These are phyloP conservation scores for Pheosia tremula DNA, from an alignment of 2,888 invertebrate species.

Conservation along the genomic window DNA sequence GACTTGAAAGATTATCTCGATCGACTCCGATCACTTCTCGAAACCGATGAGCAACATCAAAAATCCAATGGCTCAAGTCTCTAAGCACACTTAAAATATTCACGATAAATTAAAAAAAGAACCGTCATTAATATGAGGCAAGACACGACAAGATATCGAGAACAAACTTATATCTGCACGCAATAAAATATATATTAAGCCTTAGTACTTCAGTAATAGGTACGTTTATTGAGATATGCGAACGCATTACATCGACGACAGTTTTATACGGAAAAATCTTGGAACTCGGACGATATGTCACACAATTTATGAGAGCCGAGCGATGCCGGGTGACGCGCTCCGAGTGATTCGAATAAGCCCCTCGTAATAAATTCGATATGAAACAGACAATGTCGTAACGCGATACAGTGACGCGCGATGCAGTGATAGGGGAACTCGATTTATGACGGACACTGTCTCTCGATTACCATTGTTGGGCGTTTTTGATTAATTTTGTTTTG, in stretches of 20 bases:
- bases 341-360: conserved; percentile 69
- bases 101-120: conserved; percentile 71
- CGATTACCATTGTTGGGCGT: conserved; percentile 49
- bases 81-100: conserved; percentile 59
- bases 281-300: conserved; percentile 75
- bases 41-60: conserved; percentile 54
- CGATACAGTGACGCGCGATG: conserved; percentile 72
- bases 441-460: conserved; percentile 63
- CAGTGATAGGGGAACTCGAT: conserved; percentile 65
- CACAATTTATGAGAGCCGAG: conserved; percentile 74
- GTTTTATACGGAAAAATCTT: conserved; percentile 67
- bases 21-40: conserved; percentile 45
- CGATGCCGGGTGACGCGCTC: conserved; percentile 68
- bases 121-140: conserved; percentile 74
- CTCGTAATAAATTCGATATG: conserved; percentile 76
- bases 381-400: conserved; percentile 77
- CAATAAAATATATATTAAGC: conserved; percentile 41
- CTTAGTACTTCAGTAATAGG: conserved; percentile 48
- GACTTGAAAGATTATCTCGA: conserved; percentile 49
- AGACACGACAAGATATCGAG: conserved; percentile 61
- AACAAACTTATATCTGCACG: conserved; percentile 42
- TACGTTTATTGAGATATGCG: conserved; percentile 35
- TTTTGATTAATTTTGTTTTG: conserved; percentile 58
- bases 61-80: conserved; percentile 43
- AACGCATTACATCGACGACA: conserved; percentile 35